Base-by-base conservation (phyloP, 2,113 vertebrate species). In the Crotophaga sulcirostris region DNA sequence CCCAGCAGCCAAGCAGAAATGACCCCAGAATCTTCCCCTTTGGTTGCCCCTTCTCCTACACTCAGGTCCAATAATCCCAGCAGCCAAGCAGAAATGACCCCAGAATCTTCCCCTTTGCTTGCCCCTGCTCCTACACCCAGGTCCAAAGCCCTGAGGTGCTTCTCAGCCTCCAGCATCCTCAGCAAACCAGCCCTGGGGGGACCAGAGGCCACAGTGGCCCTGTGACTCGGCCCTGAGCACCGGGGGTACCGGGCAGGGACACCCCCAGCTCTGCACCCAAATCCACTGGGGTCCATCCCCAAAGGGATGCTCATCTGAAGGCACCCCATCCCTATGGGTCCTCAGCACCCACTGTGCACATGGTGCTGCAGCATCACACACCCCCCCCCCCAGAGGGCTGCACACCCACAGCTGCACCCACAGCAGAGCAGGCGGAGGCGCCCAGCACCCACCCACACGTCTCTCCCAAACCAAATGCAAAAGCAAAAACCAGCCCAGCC, bases 391-490 rank as follows among this genome's bases (percentile, higher is more conserved):
- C 75, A 17, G 7, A 3, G 0, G 14, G 54, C 45, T 44, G 44
- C 8, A 3, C 11, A 5, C 18, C 52, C 58, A 2, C 2, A 24
- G 15, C 13, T 42, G 54, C 56, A 59, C 80, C 55, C 75, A 70
- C 16, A 23, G 64, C 33, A n/a, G 19, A n/a, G 58, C 69, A 44
- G n/a, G n/a, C 17, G 0, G 45, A 33, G 16, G n/a, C 13, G 21
- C 13, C 26, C 1, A 2, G 9, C 33, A 19, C 31, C 13, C 33
- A 17, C 74, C 55, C 36, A 26, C 26, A 0, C 4, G 2, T 14
- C 47, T n/a, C 60, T 47, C 56, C 24, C 18, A 45, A 23, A 42
- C 69, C 56, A 58, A 77, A 62, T 12, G 40, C 42, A 54, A 68
- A 56, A 67, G 5, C 64, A 26, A 13, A n/a, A n/a, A n/a, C n/a